Evolutionary conservation across 2,888 invertebrate genomes (phyloP).

Genomic region (Griposia aprilina): DNA sequence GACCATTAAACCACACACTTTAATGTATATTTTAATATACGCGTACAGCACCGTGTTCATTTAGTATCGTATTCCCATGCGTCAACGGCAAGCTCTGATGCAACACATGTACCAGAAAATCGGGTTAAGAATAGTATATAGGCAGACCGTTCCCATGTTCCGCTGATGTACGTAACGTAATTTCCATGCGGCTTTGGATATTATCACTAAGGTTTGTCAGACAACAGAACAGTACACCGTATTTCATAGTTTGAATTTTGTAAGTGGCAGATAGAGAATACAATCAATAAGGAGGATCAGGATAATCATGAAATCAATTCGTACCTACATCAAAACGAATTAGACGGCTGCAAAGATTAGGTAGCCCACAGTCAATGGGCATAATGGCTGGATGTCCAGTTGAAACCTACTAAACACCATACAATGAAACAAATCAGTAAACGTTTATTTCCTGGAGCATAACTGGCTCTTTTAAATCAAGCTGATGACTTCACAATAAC

Average conservation of each 20-base stretch:
- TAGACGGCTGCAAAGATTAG: background rate
- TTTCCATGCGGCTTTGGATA: constrained; percentile 25
- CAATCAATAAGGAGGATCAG: background rate
- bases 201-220: constrained; percentile 26
- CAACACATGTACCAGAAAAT: constrained; percentile 73
- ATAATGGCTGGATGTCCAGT: background rate
- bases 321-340: background rate
- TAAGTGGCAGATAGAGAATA: background rate
- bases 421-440: constrained; percentile 15
- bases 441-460: constrained; percentile 14
- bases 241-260: constrained; percentile 7
- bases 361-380: background rate
- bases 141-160: constrained; percentile 57
- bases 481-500: background rate
- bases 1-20: constrained; percentile 48
- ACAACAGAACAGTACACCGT: background rate
- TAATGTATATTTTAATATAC: constrained; percentile 52
- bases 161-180: constrained; percentile 41
- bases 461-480: constrained; percentile 8
- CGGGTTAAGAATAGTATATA: constrained; percentile 70
- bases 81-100: constrained; percentile 78
- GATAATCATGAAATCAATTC: background rate
- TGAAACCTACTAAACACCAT: constrained; percentile 1
- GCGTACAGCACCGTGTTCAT: constrained; percentile 59
- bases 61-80: constrained; percentile 77